Evolutionary conservation across 2,888 invertebrate genomes (phyloP), one percentile per base, ranked within the genome.

Genomic region (Autographa gamma): DNA sequence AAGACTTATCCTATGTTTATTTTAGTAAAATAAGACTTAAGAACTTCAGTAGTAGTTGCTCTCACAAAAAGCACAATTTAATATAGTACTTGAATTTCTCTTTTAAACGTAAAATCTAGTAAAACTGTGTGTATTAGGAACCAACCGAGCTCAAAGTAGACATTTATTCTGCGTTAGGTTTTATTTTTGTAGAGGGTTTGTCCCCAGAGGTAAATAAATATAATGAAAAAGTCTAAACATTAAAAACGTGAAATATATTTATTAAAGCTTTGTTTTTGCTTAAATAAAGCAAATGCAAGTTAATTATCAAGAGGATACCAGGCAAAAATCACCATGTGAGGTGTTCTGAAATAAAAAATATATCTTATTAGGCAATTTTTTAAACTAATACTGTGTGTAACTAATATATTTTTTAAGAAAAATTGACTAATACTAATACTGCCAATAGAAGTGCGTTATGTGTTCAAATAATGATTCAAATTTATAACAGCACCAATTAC

Each of bases 1-100:
- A 18, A 54, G 14, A 52, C 32, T 25, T 13, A 41, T 48, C 52
- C 60, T 16, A 63, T 56, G 38, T 60, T 54, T 62, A 38, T 52
- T 62, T 65, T 34, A 61, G 32, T 32, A 7, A 48, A 48, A 48
- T 48, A n/a, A 6, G 48, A 48, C n/a, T 3, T 48, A n/a, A n/a
- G 48, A 48, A 48, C 48, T 48, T 48, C n/a, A 2, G 16, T 7
- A 48, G 48, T n/a, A 48, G 7, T n/a, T 14, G 5, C n/a, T 6
- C n/a, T n/a, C 3, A 25, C 25, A 1, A n/a, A 48, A n/a, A n/a
- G n/a, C 43, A n/a, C n/a, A 8, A 48, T 2, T 48, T n/a, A 48
- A 48, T 48, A 48, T 48, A 6, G n/a, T n/a, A 8, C 11, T 56
- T 13, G 25, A 19, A 56, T 18, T 18, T 54, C 25, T 56, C 19